Base-by-base conservation (phyloP, 2,797 vertebrate genomes). In the Epinephelus malabaricus region DNA sequence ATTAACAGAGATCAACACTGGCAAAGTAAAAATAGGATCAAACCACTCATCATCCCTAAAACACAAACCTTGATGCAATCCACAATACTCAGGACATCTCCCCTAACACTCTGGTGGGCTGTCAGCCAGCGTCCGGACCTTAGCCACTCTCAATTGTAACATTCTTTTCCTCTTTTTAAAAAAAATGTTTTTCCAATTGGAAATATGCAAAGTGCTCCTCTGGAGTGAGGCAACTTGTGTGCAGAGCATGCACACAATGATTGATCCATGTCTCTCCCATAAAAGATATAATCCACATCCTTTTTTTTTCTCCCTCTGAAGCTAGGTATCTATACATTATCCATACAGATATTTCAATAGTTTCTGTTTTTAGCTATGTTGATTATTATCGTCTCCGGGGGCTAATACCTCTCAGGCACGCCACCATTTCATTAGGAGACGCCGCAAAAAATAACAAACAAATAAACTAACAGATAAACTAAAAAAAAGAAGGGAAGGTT, bases 321-420 rank as follows among this genome's bases (percentile, higher is more conserved):
- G 89, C 91, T 91, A 92, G 87, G 85, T 88, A 91, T 94, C 91
- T 94, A 92, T 93, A 95, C 94, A 95, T 92, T 88, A 89, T 93
- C 92, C 92, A 92, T 92, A 92, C 92, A 95, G 88, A 92, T 90
- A 92, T 91, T 91, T 92, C 70, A 88, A 91, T 90, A 92, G 84
- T 85, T 89, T 90, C 84, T 90, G 84, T 89, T 90, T 86, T 91
- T 81, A 83, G 83, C 84, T 84, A 85, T 88, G 88, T 82, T 85
- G 86, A 92, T 94, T 88, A 95, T 96, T 96, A 96, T 95, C 94
- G 95, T 96, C 95, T 95, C 95, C 92, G 4, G 90, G 86, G 90
- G 89, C 89, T 56, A 14, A 87, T 72, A 94, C 94, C 95, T 95
- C 92, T 95, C 80, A 95, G 95, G 90, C 89, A 89, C 15, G 75